Evolutionary conservation across 2,888 invertebrate species (phyloP).

Genomic region (Cantharis lateralis): DNA sequence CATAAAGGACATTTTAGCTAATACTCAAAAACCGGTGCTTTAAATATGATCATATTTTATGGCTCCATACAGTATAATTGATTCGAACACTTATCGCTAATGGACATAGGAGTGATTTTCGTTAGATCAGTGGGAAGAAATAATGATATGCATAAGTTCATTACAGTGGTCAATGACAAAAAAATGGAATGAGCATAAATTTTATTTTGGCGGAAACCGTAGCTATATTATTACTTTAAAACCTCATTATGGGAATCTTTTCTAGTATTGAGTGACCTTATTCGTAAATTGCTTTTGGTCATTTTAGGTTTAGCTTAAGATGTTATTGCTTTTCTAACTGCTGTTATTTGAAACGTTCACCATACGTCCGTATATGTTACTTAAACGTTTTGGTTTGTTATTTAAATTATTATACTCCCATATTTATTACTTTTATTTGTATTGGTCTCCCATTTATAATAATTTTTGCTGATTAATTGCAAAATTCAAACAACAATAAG

Average conservation of each 20-base stretch:
- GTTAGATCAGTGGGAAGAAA: constrained; percentile 8
- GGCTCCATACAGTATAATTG: constrained; percentile 18
- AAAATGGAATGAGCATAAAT: constrained; percentile 38
- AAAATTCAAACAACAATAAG: neutral
- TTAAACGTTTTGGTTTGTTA: neutral
- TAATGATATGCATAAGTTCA: constrained; percentile 37
- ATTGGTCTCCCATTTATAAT: neutral
- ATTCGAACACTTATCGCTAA: constrained; percentile 15
- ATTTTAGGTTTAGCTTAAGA: constrained; percentile 30
- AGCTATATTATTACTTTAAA: constrained; percentile 32
- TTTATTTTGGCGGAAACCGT: constrained; percentile 40
- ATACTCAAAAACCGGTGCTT: constrained; percentile 19
- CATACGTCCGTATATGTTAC: no score
- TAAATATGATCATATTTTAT: constrained; percentile 26
- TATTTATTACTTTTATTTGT: neutral
- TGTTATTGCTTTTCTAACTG: constrained; percentile 37
- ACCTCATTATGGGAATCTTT: constrained; percentile 38
- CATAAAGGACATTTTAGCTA: constrained; percentile 35
- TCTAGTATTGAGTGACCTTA: constrained; percentile 38
- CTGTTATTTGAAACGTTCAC: constrained; percentile 36
- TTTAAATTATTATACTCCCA: neutral
- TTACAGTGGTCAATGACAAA: constrained; percentile 37
- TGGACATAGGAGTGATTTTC: constrained; percentile 28
- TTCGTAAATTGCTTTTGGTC: constrained; percentile 38
- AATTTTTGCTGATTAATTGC: no score